Base-by-base conservation (phyloP, 2,113 vertebrate species). In the Psammodynastes pulverulentus region DNA sequence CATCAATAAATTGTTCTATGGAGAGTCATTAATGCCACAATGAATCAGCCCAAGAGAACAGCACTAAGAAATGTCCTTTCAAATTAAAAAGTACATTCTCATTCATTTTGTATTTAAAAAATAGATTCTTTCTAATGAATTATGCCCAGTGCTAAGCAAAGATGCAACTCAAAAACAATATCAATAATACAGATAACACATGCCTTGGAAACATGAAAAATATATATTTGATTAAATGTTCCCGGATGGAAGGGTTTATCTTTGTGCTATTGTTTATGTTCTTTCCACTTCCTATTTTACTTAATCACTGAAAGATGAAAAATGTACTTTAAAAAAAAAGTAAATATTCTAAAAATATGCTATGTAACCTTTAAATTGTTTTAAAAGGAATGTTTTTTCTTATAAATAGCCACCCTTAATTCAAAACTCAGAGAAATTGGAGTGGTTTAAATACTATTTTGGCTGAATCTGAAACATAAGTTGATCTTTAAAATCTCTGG, bases 201-300 rank as follows among this genome's bases (percentile, higher is more conserved):
- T 84, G 54, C 67, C 19, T 48, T 39, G 84, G 49, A 45, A 54
- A 89, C 48, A 89, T 84, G 43, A 92, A 92, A 92, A 88, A 67
- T 84, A 92, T 92, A 92, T 43, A 88, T 29, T 29, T 88, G 86
- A 88, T 88, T 91, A 91, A 62, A 79, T 91, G 91, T 91, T 91
- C 91, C 91, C 58, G 34, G 91, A 91, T n/a, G 49, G 91, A 62
- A 54, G 62, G 62, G 53, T 89, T 88, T 92, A 67, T 49, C 93
- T 17, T 85, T 88, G 12, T 3, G 19, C 91, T 92, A 89, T 92
- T 92, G 67, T 86, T 46, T 46, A 39, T 89, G 56, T 52, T 58
- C 46, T 58, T 92, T 91, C 49, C 67, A 26, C 0, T 9, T 92
- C 62, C 51, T 45, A 93, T 94, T 92, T 90, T 94, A 90, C 92